Evolutionary conservation across 2,113 vertebrate genomes (phyloP).

Genomic region (Myiozetetes cayanensis): DNA sequence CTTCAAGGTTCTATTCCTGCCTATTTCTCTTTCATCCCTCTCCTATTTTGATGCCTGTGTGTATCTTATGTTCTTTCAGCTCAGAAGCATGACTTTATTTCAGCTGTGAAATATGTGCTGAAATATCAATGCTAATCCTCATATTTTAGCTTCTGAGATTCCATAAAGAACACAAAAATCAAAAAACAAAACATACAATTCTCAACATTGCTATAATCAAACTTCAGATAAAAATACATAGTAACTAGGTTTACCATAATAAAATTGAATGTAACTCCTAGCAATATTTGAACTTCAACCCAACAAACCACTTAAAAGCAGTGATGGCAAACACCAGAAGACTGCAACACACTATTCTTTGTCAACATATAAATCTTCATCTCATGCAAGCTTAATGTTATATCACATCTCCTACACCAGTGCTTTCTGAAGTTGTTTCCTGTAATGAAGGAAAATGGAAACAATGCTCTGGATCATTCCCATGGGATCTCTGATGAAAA

Average conservation of each 20-base stretch:
- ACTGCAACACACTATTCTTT: background rate
- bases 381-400: background rate
- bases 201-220: background rate
- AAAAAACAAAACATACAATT: background rate
- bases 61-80: background rate
- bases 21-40: background rate
- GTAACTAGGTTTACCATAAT: background rate
- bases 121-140: background rate
- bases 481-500: background rate
- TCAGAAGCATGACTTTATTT: background rate
- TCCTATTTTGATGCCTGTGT: background rate
- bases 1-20: background rate
- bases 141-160: background rate
- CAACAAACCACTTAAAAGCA: background rate
- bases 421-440: background rate
- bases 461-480: fast-evolving
- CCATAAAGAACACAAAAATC: background rate
- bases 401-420: background rate
- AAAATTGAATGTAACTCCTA: background rate
- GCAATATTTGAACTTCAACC: background rate
- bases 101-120: background rate
- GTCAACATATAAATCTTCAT: background rate
- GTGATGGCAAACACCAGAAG: background rate
- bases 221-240: background rate
- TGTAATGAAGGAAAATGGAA: background rate